phyloP scores from a whole-genome alignment of 1,140 invertebrate species.

The Drosophila santomea region DNA sequence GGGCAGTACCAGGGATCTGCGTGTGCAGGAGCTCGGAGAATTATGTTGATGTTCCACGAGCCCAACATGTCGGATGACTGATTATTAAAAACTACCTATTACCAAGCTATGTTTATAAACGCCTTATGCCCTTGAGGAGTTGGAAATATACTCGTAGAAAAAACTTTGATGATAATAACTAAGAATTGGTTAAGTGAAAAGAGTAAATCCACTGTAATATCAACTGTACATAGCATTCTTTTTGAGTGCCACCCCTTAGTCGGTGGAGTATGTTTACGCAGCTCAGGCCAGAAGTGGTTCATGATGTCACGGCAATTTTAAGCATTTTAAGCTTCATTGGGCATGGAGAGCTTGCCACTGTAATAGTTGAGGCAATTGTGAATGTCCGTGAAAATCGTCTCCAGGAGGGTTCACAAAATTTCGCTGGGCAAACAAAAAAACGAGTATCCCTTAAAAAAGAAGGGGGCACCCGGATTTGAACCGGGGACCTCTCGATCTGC shows the following conservation, averaged over 20 bases:
- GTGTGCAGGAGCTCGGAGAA: neutral
- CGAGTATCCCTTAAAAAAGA: neutral
- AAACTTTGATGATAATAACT: no score
- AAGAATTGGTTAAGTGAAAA: no score
- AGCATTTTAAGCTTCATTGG: slow-evolving; percentile 48
- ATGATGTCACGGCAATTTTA: slow-evolving; percentile 48
- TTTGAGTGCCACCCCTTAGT: slow-evolving; percentile 34
- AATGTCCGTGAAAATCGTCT: slow-evolving; percentile 23
- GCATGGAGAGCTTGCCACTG: neutral
- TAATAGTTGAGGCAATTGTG: slow-evolving; percentile 30
- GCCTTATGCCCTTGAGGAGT: no score
- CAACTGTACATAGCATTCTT: slow-evolving; percentile 16
- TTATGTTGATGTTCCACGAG: no score
- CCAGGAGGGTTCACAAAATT: neutral
- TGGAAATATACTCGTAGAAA: no score
- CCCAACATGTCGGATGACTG: neutral
- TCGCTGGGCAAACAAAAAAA: neutral
- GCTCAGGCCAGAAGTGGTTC: slow-evolving; percentile 50
- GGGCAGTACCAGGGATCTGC: neutral
- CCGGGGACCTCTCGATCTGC: slow-evolving; percentile 96
- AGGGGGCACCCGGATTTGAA: slow-evolving; percentile 94
- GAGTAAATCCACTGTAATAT: no score
- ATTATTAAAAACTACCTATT: neutral
- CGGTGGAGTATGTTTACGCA: slow-evolving; percentile 51
- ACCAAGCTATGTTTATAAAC: no score